Conservation (phyloP, 2,888 invertebrate genomes). For the Gisinianus flammeolus region DNA sequence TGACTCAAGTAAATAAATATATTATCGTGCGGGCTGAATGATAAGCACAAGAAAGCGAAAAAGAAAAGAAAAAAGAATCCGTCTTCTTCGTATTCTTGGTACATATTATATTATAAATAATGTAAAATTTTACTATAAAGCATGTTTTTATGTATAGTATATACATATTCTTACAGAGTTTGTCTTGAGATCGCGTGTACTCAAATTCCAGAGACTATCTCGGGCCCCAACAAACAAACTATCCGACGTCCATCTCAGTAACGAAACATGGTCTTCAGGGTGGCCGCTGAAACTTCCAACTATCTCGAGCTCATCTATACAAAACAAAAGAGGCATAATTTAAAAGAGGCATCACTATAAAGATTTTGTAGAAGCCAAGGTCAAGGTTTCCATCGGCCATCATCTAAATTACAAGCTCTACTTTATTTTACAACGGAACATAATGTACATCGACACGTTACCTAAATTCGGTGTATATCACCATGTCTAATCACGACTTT, state of each 20-base stretch:
- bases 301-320: constrained; percentile 54
- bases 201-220: constrained; percentile 53
- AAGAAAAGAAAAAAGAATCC: neutral
- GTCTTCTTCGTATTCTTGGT: too few relatives aligned
- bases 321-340: constrained; percentile 20
- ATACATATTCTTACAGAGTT: constrained; percentile 50
- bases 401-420: constrained; percentile 29
- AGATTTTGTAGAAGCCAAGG: constrained; percentile 6
- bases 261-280: constrained; percentile 56
- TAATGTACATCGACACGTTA: constrained; percentile 7
- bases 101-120: too few relatives aligned
- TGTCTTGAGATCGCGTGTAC: constrained; percentile 54
- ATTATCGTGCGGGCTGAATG: too few relatives aligned
- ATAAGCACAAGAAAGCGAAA: too few relatives aligned
- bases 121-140: too few relatives aligned
- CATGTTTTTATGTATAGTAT: too few relatives aligned
- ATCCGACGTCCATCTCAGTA: constrained; percentile 49
- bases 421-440: constrained; percentile 20
- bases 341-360: neutral
- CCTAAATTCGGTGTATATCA: neutral
- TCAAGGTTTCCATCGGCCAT: constrained; percentile 22
- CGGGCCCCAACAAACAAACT: constrained; percentile 54
- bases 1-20: neutral
- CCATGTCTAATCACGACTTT: constrained; percentile 30
- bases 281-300: constrained; percentile 55